Base-by-base conservation (phyloP, 2,888 invertebrate species). In the Chouioia cunea region DNA sequence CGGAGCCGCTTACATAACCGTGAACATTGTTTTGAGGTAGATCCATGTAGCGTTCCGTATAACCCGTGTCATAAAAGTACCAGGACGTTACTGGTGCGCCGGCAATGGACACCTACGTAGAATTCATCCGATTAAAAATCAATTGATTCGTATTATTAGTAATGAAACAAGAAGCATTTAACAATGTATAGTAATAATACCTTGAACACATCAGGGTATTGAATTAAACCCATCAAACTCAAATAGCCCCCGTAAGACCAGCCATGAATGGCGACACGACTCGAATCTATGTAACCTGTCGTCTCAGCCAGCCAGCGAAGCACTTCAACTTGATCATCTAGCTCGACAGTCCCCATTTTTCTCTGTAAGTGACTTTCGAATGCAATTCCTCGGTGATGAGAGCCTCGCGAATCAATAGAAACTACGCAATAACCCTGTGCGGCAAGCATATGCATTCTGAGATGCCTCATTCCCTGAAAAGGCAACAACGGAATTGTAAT, bases 231-330 rank as follows among this genome's bases (percentile, higher is more conserved):
- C 91, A 98, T 95, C 36, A 99, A 90, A 73, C 97, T 96, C 47
- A 99, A 89, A 87, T 99, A 99, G 36, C 99, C 99, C 52, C 99
- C 99, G 82, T 99, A 99, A 53, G 98, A 98, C 98, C 99, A 99
- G 0, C 99, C 99, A 83, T 97, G 97, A 78, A 99, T 95, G 0
- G 96, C 98, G 15, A 99, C 92, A 57, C 99, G 89, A 77, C 90
- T 90, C 89, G 97, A 90, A 84, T 99, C 99, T 74, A 99, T 95
- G 79, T 93, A 96, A 53, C 93, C 93, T 3, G 94, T 90, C 75
- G 92, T 92, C 74, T 94, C 92, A 0, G 96, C 92, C 68, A 98
- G 86, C 90, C 93, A 94, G 77, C 92, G 91, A 59, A 99, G 86
- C 0, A 97, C 97, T 87, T 99, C 97, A 2, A 97, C 94, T 89